A percentile compares a stretch with the other conserved stretches of the same genome.
These are phyloP conservation scores for Trileptium ribeirensis DNA, from an alignment of 2,888 invertebrate genomes.

Conservation along the genomic window DNA sequence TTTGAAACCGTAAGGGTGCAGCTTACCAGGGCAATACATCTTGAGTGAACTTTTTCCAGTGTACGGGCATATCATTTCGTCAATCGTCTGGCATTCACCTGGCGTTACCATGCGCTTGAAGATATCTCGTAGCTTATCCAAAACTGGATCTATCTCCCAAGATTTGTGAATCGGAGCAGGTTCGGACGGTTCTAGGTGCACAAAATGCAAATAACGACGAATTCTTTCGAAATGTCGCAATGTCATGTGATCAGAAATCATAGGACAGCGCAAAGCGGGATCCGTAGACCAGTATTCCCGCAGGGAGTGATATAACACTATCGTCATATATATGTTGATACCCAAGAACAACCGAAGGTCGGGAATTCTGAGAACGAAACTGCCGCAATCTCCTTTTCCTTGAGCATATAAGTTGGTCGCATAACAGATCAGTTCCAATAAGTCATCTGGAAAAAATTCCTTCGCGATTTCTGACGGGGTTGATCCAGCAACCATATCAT, in stretches of 20 bases:
- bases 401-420: not conserved
- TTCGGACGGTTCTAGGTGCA: not conserved
- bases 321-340: not conserved
- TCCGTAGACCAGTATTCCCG: not conserved
- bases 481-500: not conserved
- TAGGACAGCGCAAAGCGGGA: not conserved
- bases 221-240: not conserved
- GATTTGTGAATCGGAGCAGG: not conserved
- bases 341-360: not conserved
- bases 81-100: not conserved
- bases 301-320: not conserved
- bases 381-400: not conserved
- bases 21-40: not conserved
- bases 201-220: not conserved
- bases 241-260: not conserved
- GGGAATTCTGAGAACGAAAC: not conserved
- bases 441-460: not conserved
- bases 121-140: not conserved
- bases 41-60: not conserved
- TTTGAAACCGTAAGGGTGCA: not conserved
- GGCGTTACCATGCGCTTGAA: not conserved
- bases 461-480: not conserved
- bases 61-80: constrained; percentile 3
- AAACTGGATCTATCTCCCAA: constrained; percentile 4
- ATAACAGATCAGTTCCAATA: not conserved